A percentile compares a stretch with the other conserved stretches of the same genome.
Conservation (phyloP, 2,888 invertebrate species). For the Uloborus plumipes region DNA sequence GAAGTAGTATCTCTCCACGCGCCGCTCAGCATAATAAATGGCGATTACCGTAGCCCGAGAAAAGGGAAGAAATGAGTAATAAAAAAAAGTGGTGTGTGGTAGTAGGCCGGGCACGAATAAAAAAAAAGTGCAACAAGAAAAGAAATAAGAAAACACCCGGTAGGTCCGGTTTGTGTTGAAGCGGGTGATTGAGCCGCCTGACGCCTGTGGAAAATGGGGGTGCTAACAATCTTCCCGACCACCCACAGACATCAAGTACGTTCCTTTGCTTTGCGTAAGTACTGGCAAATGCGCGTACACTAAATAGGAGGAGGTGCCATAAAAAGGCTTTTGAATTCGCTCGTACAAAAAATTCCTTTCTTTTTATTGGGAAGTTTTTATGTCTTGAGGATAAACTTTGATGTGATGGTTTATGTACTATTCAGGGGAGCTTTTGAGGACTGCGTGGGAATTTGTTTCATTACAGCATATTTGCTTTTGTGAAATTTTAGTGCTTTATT, state of each 20-base stretch:
- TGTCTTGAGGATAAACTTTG: no score
- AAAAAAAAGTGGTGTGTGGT: no score
- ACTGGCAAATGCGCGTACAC: no score
- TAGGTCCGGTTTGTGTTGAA: constrained; percentile 55
- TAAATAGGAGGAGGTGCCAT: no score
- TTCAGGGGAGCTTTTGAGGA: no score
- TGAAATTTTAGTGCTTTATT: no score
- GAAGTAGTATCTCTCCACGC: constrained; percentile 2
- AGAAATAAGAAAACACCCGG: constrained; percentile 5
- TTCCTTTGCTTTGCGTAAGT: background rate
- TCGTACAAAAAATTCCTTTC: no score
- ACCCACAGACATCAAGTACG: constrained; percentile 26
- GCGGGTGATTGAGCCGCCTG: constrained; percentile 46
- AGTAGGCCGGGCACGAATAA: background rate
- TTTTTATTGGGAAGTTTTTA: no score
- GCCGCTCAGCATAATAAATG: constrained; percentile 8
- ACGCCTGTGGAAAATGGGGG: constrained; percentile 50
- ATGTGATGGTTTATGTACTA: no score
- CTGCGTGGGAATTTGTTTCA: no score
- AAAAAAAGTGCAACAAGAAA: background rate
- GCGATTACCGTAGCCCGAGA: background rate
- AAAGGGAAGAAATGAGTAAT: background rate
- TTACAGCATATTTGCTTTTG: no score
- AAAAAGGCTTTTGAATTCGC: no score
- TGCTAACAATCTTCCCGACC: constrained; percentile 43